Percentiles rank a stretch among this genome's conserved stretches.
Evolutionary conservation across 2,797 vertebrate genomes (phyloP).

Genomic region (Oryzias sinensis): DNA sequence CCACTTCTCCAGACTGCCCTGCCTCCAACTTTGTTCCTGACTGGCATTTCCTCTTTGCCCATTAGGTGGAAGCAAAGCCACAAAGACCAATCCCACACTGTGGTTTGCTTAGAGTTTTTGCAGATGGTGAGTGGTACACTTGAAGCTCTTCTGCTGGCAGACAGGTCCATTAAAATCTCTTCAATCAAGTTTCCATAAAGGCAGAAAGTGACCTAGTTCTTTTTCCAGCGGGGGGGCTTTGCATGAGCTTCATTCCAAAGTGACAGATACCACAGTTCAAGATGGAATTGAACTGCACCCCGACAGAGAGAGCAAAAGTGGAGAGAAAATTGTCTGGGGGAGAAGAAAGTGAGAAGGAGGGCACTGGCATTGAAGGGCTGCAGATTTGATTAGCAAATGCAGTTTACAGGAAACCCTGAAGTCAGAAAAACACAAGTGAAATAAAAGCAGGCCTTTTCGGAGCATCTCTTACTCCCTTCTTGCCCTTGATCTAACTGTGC

Average conservation of each 20-base stretch:
- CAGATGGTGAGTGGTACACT: slow-evolving; percentile 49
- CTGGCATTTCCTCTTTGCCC: slow-evolving; percentile 23
- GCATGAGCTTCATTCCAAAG: slow-evolving; percentile 42
- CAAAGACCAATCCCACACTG: slow-evolving; percentile 16
- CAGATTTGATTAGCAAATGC: slow-evolving; percentile 36
- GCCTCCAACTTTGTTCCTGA: neutral
- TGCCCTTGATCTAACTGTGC: slow-evolving; percentile 53
- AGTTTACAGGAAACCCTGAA: slow-evolving; percentile 35
- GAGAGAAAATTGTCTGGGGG: slow-evolving; percentile 18
- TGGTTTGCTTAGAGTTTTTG: slow-evolving; percentile 27
- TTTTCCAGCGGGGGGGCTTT: slow-evolving; percentile 34
- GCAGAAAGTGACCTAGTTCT: slow-evolving; percentile 50
- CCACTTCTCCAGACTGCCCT: slow-evolving; percentile 10
- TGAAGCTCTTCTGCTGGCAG: slow-evolving; percentile 47
- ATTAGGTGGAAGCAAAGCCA: slow-evolving; percentile 76
- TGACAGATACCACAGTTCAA: slow-evolving; percentile 47
- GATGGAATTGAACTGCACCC: slow-evolving; percentile 36
- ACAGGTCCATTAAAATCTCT: slow-evolving; percentile 67
- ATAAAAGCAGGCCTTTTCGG: slow-evolving; percentile 28
- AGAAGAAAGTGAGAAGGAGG: slow-evolving; percentile 20
- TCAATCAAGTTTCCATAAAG: slow-evolving; percentile 66
- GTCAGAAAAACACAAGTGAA: slow-evolving; percentile 37
- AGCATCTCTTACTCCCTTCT: slow-evolving; percentile 11
- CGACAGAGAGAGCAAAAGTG: slow-evolving; percentile 17
- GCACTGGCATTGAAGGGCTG: slow-evolving; percentile 13